Percentiles rank a stretch among this genome's conserved stretches.
phyloP scores from a whole-genome alignment of 2,113 vertebrate species.

The Orycteropus afer region DNA sequence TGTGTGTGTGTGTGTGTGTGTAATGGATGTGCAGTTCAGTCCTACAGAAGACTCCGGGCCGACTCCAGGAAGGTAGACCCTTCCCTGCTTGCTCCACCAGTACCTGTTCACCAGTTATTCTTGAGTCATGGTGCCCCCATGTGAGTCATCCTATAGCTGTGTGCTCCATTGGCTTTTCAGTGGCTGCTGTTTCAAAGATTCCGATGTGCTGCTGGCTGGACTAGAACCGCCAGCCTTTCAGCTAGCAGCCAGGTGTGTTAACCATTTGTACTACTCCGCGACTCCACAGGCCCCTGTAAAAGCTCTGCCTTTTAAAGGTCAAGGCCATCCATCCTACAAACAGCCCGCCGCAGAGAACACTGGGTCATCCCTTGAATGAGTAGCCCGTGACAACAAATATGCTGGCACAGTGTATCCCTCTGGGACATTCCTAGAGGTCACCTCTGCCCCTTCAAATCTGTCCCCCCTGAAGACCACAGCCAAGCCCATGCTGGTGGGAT shows the following conservation, averaged over 20 bases:
- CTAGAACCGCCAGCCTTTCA: no score
- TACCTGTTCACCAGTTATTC: no score
- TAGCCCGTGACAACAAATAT: no score
- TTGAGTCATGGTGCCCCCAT: no score
- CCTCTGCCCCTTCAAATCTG: background rate
- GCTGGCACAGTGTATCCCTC: rapidly evolving
- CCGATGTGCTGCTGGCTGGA: no score
- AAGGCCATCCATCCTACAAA: background rate
- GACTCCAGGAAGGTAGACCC: background rate
- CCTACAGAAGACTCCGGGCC: background rate
- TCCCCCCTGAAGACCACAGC: background rate
- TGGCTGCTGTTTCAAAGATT: no score
- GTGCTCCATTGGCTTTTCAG: no score
- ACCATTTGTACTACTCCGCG: no score
- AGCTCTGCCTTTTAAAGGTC: background rate
- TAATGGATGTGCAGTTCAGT: background rate
- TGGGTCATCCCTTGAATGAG: background rate
- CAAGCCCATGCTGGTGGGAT: background rate
- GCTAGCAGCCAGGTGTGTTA: no score
- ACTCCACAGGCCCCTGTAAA: background rate
- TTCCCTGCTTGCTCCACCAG: background rate
- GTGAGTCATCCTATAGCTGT: no score
- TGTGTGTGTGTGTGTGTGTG: background rate
- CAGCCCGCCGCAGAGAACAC: no score
- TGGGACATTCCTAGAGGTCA: background rate